A percentile compares a stretch with the other conserved stretches of the same genome.
These are phyloP conservation scores for Synanthedon myopaeformis DNA, from an alignment of 2,888 invertebrate genomes.

Conservation along the genomic window DNA sequence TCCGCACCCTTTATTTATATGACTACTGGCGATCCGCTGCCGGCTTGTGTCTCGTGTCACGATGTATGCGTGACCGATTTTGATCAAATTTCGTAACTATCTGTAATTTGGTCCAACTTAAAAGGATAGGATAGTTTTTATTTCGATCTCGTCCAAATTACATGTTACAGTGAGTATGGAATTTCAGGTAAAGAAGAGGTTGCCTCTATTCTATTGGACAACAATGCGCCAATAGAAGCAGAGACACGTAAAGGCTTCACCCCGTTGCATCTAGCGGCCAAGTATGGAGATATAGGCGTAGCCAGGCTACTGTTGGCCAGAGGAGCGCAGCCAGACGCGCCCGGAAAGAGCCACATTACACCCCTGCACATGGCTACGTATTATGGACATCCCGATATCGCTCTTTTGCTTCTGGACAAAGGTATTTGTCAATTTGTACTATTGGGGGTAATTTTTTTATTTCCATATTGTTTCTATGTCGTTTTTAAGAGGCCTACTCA, in stretches of 20 bases:
- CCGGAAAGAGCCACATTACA: constrained; percentile 95
- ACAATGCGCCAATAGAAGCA: constrained; percentile 88
- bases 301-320: constrained; percentile 88
- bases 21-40: no score
- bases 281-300: constrained; percentile 94
- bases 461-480: no score
- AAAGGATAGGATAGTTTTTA: no score
- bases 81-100: no score
- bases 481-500: no score
- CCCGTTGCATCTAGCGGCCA: constrained; percentile 95
- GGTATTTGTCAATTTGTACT: constrained; percentile 52
- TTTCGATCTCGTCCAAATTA: no score
- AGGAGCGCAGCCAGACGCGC: constrained; percentile 89
- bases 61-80: no score
- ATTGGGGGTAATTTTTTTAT: no score
- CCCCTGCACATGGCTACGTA: constrained; percentile 97
- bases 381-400: constrained; percentile 94
- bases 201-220: constrained; percentile 88
- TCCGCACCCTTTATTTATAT: not conserved
- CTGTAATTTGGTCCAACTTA: no score
- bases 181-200: constrained; percentile 86
- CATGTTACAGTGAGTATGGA: no score
- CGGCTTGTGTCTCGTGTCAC: no score
- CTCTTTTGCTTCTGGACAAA: constrained; percentile 88
- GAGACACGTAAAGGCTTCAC: constrained; percentile 98